These are phyloP conservation scores for Drosophila nr. fundita DNA, from an alignment of 2,888 invertebrate genomes.

Conservation along the genomic window DNA sequence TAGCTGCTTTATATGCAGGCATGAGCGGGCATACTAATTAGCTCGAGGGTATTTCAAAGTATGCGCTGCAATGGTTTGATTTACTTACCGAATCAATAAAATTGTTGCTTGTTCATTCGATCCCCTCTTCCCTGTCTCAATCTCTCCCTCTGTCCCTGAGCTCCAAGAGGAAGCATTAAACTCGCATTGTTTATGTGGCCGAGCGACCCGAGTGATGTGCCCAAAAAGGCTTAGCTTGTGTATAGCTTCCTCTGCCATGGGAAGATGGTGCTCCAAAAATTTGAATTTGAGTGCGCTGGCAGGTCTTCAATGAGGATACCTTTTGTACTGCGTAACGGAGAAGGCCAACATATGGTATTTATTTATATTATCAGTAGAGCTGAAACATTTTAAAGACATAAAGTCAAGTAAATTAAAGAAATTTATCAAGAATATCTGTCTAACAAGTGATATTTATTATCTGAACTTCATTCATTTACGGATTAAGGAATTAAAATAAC, in stretches of 20 bases:
- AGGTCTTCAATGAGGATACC: constrained; percentile 39
- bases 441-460: background rate
- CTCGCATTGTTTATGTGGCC: constrained; percentile 68
- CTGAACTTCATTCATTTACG: background rate
- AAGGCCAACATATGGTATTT: constrained; percentile 32
- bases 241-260: constrained; percentile 24
- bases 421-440: background rate
- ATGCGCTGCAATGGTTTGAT: constrained; percentile 63
- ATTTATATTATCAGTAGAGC: constrained; percentile 2
- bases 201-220: constrained; percentile 45
- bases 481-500: background rate
- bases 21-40: constrained; percentile 80
- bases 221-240: constrained; percentile 11
- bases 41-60: constrained; percentile 55
- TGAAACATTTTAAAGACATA: background rate
- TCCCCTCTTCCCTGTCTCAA: background rate
- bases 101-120: constrained; percentile 31
- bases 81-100: constrained; percentile 70
- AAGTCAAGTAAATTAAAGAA: background rate
- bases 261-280: constrained; percentile 44
- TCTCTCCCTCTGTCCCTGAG: background rate
- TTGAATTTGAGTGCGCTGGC: constrained; percentile 52
- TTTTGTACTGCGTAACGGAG: constrained; percentile 13
- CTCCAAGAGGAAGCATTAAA: constrained; percentile 64
- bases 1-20: constrained; percentile 73